Evolutionary conservation across 2,113 vertebrate genomes (phyloP).

Genomic region (Podarcis raffonei): DNA sequence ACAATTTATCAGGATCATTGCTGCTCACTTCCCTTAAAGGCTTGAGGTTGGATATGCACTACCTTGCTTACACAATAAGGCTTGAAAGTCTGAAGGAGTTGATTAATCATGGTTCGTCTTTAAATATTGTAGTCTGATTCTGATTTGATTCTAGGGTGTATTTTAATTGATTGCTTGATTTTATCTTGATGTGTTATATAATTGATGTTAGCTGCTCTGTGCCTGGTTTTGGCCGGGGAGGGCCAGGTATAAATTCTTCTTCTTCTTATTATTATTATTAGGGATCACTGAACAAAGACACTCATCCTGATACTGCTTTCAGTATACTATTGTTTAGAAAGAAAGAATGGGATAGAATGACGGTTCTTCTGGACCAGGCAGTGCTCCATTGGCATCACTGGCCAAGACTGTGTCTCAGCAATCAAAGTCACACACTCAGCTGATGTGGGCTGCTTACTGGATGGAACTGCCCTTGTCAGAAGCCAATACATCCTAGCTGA

Average conservation of each 20-base stretch:
- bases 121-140: background rate
- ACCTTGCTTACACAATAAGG: conserved; percentile 29
- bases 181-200: too few relatives aligned
- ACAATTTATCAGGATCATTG: conserved; percentile 50
- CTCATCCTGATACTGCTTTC: background rate
- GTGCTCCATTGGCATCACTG: background rate
- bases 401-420: background rate
- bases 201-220: too few relatives aligned
- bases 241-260: too few relatives aligned
- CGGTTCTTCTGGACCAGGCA: background rate
- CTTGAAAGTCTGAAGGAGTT: conserved; percentile 21
- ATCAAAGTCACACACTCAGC: too few relatives aligned
- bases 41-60: conserved; percentile 46
- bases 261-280: too few relatives aligned
- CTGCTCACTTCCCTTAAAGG: conserved; percentile 30
- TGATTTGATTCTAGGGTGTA: too few relatives aligned
- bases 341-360: background rate
- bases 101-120: background rate
- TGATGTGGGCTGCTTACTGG: too few relatives aligned
- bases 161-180: too few relatives aligned
- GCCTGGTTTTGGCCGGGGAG: too few relatives aligned
- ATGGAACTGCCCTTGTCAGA: too few relatives aligned
- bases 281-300: conserved; percentile 5
- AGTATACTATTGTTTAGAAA: background rate
- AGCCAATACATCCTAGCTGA: too few relatives aligned